Conservation (phyloP, 2,797 vertebrate genomes). For the Cuculus canorus region DNA sequence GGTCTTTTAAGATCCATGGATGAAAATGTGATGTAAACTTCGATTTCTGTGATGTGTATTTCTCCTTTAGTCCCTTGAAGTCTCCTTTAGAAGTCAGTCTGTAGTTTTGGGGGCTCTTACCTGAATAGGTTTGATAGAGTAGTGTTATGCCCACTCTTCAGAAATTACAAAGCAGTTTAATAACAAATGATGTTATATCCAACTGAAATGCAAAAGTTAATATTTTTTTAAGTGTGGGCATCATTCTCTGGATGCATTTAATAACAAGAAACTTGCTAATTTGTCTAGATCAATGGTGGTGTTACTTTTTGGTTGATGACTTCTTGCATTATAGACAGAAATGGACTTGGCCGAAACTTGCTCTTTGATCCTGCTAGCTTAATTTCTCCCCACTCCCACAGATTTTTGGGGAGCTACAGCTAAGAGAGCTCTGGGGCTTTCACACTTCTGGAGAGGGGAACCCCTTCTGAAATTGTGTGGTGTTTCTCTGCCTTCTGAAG, state of each 20-base stretch:
- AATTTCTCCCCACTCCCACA: neutral
- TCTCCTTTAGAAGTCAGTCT: neutral
- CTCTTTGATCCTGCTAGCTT: neutral
- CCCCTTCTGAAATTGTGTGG: neutral
- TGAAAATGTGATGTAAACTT: neutral
- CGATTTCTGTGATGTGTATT: neutral
- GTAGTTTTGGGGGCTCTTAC: neutral
- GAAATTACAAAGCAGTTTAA: neutral
- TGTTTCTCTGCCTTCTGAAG: neutral
- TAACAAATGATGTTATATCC: neutral
- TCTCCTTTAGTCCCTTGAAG: neutral
- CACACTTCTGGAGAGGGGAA: neutral
- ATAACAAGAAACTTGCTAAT: neutral
- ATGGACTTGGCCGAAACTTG: neutral
- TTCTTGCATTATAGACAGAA: neutral
- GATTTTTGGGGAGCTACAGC: neutral
- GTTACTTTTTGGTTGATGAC: neutral
- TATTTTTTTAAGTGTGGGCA: rapidly evolving
- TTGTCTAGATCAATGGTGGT: neutral
- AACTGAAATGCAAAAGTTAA: neutral
- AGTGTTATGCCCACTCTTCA: neutral
- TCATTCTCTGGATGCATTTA: neutral
- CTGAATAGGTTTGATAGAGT: neutral
- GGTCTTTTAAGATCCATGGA: neutral
- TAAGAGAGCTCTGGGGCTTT: rapidly evolving